These are phyloP conservation scores for Pinctada fucata DNA, from an alignment of 2,888 invertebrate genomes.

Conservation along the genomic window DNA sequence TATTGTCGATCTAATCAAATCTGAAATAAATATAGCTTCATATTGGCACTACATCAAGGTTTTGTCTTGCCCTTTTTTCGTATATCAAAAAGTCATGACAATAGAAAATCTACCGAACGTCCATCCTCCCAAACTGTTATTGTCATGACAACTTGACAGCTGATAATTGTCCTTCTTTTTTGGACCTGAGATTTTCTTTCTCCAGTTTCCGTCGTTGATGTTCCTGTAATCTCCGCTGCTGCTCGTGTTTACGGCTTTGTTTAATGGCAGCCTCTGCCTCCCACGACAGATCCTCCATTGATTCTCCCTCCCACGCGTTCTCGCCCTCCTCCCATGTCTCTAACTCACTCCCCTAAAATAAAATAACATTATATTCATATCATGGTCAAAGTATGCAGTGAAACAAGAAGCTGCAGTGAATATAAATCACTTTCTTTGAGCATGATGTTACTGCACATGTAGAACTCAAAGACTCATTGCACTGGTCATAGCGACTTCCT, in stretches of 20 bases:
- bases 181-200: constrained; percentile 56
- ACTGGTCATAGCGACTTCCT: no score
- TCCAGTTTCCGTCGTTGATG: constrained; percentile 66
- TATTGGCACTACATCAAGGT: no score
- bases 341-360: constrained; percentile 62
- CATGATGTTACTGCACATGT: neutral
- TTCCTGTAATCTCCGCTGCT: constrained; percentile 62
- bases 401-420: neutral
- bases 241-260: constrained; percentile 65
- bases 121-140: neutral
- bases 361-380: neutral
- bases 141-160: constrained; percentile 69
- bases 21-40: no score
- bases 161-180: constrained; percentile 54
- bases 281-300: constrained; percentile 67
- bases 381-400: neutral
- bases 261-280: constrained; percentile 69
- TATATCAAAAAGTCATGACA: no score
- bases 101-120: no score
- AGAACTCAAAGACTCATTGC: no score
- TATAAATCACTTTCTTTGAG: neutral
- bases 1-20: no score
- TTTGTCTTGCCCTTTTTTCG: no score
- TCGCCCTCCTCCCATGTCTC: constrained; percentile 68
- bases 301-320: constrained; percentile 69